Percentiles rank a stretch among this genome's conserved stretches.
Conservation (phyloP, 2,113 vertebrate species). For the Megaceryle maxima region DNA sequence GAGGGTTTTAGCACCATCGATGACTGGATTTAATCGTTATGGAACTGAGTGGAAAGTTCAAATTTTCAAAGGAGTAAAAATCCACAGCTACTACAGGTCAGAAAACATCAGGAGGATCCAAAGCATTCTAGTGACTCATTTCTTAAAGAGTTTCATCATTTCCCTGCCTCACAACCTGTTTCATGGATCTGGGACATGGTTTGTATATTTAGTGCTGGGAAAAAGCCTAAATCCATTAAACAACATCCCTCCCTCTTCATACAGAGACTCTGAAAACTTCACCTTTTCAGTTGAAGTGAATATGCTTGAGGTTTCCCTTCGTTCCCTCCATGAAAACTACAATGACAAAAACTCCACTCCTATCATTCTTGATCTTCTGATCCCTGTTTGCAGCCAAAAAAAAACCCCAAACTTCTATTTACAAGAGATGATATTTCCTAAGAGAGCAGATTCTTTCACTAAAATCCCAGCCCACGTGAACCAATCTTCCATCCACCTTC, state of each 20-base stretch:
- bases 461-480: neutral
- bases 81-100: neutral
- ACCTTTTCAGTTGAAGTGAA: neutral
- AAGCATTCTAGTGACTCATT: neutral
- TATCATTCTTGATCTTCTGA: neutral
- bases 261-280: neutral
- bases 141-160: neutral
- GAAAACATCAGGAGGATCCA: neutral
- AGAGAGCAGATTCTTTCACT: neutral
- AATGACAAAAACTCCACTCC: neutral
- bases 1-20: neutral
- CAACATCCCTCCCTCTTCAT: neutral
- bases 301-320: neutral
- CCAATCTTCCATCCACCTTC: fast-evolving
- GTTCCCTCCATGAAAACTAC: neutral
- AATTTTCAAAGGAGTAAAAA: neutral
- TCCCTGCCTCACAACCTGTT: neutral
- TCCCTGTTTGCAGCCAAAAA: neutral
- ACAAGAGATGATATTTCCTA: neutral
- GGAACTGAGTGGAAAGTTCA: neutral
- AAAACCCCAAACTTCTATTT: too few relatives aligned
- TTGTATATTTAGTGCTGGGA: neutral
- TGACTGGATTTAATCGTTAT: neutral
- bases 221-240: neutral
- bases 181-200: neutral